Conservation (phyloP, 2,797 vertebrate species). For the Leucoraja ocellata region DNA sequence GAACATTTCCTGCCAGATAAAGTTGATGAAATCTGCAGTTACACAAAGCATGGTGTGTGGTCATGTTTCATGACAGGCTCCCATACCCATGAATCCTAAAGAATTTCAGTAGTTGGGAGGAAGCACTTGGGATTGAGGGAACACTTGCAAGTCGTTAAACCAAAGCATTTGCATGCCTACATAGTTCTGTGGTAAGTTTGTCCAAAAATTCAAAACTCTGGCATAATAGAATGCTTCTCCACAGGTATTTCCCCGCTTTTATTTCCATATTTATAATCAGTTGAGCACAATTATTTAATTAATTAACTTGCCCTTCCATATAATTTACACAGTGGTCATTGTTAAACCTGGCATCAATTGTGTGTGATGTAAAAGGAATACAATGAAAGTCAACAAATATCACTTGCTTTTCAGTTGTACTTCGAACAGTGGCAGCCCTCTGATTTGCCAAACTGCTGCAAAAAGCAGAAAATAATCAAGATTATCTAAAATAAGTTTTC, state of each 20-base stretch:
- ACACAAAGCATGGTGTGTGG: conserved; percentile 1
- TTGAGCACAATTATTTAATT: not conserved
- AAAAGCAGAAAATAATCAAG: not conserved
- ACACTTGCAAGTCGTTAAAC: not conserved
- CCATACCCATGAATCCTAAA: not conserved
- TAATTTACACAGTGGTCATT: not conserved
- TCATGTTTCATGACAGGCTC: not conserved
- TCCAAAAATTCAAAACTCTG: not conserved
- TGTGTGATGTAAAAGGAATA: not conserved
- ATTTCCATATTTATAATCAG: not conserved
- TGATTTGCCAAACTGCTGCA: not conserved
- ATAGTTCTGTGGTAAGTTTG: not conserved
- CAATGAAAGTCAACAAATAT: not conserved
- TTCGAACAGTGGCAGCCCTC: not conserved
- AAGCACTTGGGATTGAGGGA: not conserved
- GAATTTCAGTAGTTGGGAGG: not conserved
- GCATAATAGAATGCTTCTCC: not conserved
- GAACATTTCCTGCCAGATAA: conserved; percentile 1
- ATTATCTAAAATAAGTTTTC: not conserved
- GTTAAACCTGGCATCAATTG: not conserved
- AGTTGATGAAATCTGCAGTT: conserved; percentile 9
- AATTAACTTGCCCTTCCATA: not conserved
- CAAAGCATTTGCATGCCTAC: not conserved
- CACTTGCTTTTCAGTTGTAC: not conserved
- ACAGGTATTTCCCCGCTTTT: not conserved